Evolutionary conservation across 2,888 invertebrate species (phyloP).

Genomic region (Tenodera sinensis): DNA sequence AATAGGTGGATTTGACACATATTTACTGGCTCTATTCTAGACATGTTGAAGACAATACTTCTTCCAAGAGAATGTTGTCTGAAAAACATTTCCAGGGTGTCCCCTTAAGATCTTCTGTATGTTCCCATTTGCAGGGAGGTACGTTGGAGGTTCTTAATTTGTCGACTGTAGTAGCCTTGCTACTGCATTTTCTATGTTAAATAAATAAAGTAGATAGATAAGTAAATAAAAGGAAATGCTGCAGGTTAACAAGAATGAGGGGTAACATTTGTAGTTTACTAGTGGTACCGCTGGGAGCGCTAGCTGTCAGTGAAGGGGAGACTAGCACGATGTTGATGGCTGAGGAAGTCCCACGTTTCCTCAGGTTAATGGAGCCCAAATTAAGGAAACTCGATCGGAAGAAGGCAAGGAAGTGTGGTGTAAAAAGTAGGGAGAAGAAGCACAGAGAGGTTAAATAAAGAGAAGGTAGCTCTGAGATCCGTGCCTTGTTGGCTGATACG

Average conservation of each 20-base stretch:
- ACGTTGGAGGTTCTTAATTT: background rate
- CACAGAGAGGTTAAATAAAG: background rate
- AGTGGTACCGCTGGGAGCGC: background rate
- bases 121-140: too few relatives aligned
- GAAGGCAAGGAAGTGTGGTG: conserved; percentile 4
- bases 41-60: too few relatives aligned
- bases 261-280: background rate
- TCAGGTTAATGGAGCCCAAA: conserved; percentile 21
- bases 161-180: background rate
- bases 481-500: background rate
- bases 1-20: too few relatives aligned
- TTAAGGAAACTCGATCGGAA: conserved; percentile 20
- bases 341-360: conserved; percentile 16
- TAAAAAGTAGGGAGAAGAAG: background rate
- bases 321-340: background rate
- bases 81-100: too few relatives aligned
- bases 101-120: too few relatives aligned
- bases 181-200: background rate
- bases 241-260: background rate
- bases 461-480: background rate
- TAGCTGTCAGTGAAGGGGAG: background rate
- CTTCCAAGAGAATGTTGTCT: too few relatives aligned
- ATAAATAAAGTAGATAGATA: background rate
- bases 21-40: too few relatives aligned
- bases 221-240: background rate